Conservation (phyloP, 2,888 invertebrate species). For the Epicampocera succincta region DNA sequence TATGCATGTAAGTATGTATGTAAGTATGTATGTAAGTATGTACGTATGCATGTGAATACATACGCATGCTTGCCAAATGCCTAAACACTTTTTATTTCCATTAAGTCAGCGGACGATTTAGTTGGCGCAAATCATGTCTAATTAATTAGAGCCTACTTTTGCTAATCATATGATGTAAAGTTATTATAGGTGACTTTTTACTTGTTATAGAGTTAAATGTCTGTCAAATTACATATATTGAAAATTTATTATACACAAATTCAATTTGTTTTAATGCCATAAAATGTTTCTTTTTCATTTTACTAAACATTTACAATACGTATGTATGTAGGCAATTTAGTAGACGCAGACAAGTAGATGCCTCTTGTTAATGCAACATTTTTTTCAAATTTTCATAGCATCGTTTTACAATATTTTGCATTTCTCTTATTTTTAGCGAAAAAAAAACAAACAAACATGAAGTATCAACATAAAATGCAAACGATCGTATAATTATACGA, state of each 20-base stretch:
- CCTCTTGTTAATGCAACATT: slow-evolving; percentile 10
- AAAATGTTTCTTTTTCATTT: no score
- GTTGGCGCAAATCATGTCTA: slow-evolving; percentile 34
- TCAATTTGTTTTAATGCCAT: no score
- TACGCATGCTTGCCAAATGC: background rate
- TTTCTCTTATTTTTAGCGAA: slow-evolving; percentile 37
- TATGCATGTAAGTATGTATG: background rate
- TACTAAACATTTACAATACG: no score
- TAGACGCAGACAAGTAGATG: background rate
- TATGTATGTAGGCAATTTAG: no score
- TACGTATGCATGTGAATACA: background rate
- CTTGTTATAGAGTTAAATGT: no score
- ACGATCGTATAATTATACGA: slow-evolving; percentile 62
- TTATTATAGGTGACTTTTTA: slow-evolving; percentile 21
- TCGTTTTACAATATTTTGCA: background rate
- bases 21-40: background rate
- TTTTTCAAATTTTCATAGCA: slow-evolving; percentile 26
- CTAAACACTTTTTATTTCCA: background rate
- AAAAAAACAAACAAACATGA: slow-evolving; percentile 4
- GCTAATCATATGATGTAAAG: slow-evolving; percentile 45
- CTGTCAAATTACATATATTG: no score
- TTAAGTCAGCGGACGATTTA: background rate
- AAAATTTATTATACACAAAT: no score
- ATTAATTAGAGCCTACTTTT: slow-evolving; percentile 51
- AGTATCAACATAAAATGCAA: slow-evolving; percentile 45